Percentiles rank a stretch among this genome's conserved stretches.
These are phyloP conservation scores for Spodoptera littoralis DNA, from an alignment of 2,888 invertebrate species.

Conservation along the genomic window DNA sequence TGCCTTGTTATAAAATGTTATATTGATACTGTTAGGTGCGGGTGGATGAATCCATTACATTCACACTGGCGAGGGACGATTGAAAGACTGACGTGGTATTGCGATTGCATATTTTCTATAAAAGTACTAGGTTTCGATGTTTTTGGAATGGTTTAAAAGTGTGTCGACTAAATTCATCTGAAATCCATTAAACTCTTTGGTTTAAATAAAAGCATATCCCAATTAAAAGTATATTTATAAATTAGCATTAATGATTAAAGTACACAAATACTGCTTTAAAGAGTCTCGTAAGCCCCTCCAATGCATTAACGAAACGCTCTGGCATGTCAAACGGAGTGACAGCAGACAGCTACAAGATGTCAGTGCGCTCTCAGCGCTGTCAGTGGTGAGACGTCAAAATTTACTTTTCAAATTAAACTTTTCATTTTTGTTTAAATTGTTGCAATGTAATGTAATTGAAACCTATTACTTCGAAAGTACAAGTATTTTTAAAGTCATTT, in stretches of 20 bases:
- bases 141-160: neutral
- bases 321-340: slow-evolving; percentile 25
- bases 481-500: slow-evolving; percentile 2
- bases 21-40: slow-evolving; percentile 1
- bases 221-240: neutral
- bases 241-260: neutral
- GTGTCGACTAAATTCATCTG: too few species aligned
- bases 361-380: slow-evolving; percentile 37
- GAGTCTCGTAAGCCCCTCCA: slow-evolving; percentile 11
- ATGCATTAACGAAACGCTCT: slow-evolving; percentile 46
- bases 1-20: slow-evolving; percentile 36
- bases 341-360: slow-evolving; percentile 30
- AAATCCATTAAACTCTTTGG: neutral
- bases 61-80: slow-evolving; percentile 22
- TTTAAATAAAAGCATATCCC: neutral
- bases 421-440: neutral
- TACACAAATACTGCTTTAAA: slow-evolving; percentile 6
- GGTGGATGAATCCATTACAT: slow-evolving; percentile 19
- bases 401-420: slow-evolving; percentile 13
- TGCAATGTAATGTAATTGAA: slow-evolving; percentile 1
- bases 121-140: too few species aligned
- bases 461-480: neutral
- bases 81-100: slow-evolving; percentile 18
- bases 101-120: neutral
- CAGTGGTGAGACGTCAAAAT: slow-evolving; percentile 24